Base-by-base conservation (phyloP, 2,797 vertebrate genomes). In the Crax fasciolata region DNA sequence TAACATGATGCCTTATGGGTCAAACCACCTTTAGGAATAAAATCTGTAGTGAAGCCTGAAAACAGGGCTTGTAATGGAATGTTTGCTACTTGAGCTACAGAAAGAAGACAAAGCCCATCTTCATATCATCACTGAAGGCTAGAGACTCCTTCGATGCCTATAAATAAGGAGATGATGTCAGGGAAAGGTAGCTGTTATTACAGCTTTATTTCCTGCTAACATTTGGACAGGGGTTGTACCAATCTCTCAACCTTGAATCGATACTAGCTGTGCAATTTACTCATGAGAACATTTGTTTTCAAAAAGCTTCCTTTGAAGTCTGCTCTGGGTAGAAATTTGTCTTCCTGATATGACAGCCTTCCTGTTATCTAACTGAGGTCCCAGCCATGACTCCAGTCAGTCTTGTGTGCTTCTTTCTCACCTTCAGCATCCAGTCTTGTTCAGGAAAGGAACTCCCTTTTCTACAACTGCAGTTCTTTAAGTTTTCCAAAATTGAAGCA, bases 141-240 rank as follows among this genome's bases (percentile, higher is more conserved):
- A 94, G 57, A 72, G n/a, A 28, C 75, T 92, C 87, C 70, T 89
- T 74, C 94, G 87, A 78, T 91, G 54, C 48, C 83, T 91, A 90
- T 93, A 91, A 96, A 96, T 92, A 95, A 90, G 78, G 25, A 92
- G 55, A 66, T 84, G 66, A 91, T 93, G 92, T 77, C 87, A 92
- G 85, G 49, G 76, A 91, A 92, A 94, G 63, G 92, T 85, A 93
- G 84, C 76, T 84, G 89, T 94, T 91, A 96, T 91, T 89, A 92
- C 57, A 75, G 59, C 84, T 95, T 92, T 94, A 96, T 96, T 95
- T 96, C 95, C 91, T 94, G 71, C 84, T 92, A 90, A 91, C 63
- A 39, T 87, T 93, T 95, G 83, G 81, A 90, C 88, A 81, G 91
- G 84, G 85, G n/a, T 92, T 93, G 63, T 88, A 89, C 84, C 88